A percentile compares a stretch with the other conserved stretches of the same genome.
Conservation (phyloP, 2,113 vertebrate species). For the Alexandromys fortis region DNA sequence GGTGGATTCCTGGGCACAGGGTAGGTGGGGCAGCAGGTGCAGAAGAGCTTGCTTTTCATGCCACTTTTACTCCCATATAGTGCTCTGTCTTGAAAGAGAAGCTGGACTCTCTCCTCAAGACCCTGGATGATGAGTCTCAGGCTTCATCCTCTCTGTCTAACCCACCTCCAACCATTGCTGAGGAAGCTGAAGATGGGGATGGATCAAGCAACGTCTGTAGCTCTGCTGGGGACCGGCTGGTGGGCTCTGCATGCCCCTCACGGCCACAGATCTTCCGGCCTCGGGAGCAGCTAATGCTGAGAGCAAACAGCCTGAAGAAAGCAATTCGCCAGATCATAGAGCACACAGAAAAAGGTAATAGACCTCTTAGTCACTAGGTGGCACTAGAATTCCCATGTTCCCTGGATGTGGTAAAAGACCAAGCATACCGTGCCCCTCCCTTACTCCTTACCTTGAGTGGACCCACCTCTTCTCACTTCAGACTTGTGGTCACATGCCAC, state of each 20-base stretch:
- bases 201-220: constrained; percentile 78
- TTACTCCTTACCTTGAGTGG: neutral
- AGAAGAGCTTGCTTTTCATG: constrained; percentile 74
- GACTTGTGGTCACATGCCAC: neutral
- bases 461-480: neutral
- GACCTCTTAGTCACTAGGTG: fast-evolving
- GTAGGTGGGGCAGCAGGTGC: fast-evolving
- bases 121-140: constrained; percentile 95
- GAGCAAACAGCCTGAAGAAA: constrained; percentile 99
- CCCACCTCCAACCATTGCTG: constrained; percentile 94
- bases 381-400: neutral
- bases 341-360: constrained; percentile 95
- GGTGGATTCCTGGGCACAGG: constrained; percentile 82
- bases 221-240: constrained; percentile 69
- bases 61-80: constrained; percentile 83
- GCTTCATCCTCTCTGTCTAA: constrained; percentile 89
- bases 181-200: constrained; percentile 92
- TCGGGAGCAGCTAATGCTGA: constrained; percentile 96
- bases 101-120: constrained; percentile 95
- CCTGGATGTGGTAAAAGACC: neutral
- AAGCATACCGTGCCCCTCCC: neutral
- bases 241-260: constrained; percentile 83
- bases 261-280: constrained; percentile 93
- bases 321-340: constrained; percentile 98
- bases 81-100: constrained; percentile 97